These are phyloP conservation scores for Apodemia duryi DNA, from an alignment of 2,888 invertebrate genomes.

Conservation along the genomic window DNA sequence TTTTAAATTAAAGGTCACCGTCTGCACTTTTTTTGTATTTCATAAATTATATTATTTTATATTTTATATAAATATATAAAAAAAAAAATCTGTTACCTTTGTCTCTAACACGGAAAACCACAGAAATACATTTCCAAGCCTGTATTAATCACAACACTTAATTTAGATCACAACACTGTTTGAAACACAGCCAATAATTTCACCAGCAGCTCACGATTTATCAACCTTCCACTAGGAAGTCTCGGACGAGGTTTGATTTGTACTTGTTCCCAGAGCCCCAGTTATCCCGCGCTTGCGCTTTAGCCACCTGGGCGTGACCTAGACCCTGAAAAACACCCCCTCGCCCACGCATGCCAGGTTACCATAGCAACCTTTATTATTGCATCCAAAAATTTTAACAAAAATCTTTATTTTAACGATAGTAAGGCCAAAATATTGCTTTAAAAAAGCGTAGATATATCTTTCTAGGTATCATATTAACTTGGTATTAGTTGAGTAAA, in stretches of 20 bases:
- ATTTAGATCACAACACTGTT: background rate
- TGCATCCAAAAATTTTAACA: slow-evolving; percentile 37
- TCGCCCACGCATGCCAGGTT: slow-evolving; percentile 61
- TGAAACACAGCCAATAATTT: slow-evolving; percentile 3
- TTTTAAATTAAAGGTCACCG: no score
- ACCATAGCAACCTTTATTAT: slow-evolving; percentile 53
- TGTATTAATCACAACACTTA: background rate
- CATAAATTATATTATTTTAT: no score
- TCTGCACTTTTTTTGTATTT: no score
- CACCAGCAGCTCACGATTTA: background rate
- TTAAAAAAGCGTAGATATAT: background rate
- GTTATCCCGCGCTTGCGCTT: slow-evolving; percentile 58
- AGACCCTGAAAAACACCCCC: slow-evolving; percentile 77
- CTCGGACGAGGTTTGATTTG: slow-evolving; percentile 51
- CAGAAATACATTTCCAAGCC: background rate
- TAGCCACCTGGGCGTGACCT: slow-evolving; percentile 71
- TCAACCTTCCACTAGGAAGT: slow-evolving; percentile 46
- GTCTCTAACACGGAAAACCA: background rate
- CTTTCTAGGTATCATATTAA: background rate
- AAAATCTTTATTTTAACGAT: slow-evolving; percentile 16
- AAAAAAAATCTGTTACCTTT: background rate
- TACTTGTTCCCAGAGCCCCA: slow-evolving; percentile 44
- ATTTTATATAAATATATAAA: background rate
- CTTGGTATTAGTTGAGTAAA: background rate
- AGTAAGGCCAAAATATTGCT: background rate